A percentile compares a stretch with the other conserved stretches of the same genome.
Evolutionary conservation across 2,797 vertebrate genomes (phyloP).

Genomic region (Chelidonichthys spinosus): DNA sequence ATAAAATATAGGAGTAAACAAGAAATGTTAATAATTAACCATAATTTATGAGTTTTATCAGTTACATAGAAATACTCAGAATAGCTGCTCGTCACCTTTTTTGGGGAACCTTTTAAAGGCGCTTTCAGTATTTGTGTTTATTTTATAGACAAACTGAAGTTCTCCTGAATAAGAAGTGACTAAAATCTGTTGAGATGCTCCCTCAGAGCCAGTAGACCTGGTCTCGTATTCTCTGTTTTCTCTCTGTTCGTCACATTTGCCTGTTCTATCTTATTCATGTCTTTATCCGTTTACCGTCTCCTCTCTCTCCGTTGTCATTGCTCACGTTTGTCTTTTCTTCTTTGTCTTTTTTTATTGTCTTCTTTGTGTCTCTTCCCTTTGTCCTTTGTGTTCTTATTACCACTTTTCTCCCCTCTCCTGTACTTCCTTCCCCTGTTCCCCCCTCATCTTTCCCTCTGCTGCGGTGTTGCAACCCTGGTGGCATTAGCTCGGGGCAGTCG

Average conservation of each 20-base stretch:
- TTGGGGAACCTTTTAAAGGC: not conserved
- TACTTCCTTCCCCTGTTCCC: slow-evolving; percentile 30
- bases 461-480: slow-evolving; percentile 52
- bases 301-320: slow-evolving; percentile 49
- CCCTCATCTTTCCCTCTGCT: slow-evolving; percentile 19
- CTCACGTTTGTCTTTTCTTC: slow-evolving; percentile 71
- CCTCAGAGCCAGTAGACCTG: slow-evolving; percentile 23
- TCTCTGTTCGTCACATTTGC: slow-evolving; percentile 52
- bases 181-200: slow-evolving; percentile 43
- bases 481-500: slow-evolving; percentile 96
- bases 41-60: too few relatives aligned
- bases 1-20: too few relatives aligned
- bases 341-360: slow-evolving; percentile 58
- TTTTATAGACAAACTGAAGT: not conserved
- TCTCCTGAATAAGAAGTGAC: not conserved
- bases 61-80: too few relatives aligned
- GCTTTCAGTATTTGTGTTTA: not conserved
- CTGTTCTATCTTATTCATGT: slow-evolving; percentile 50
- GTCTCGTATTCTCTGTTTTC: slow-evolving; percentile 35
- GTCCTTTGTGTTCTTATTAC: slow-evolving; percentile 57
- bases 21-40: too few relatives aligned
- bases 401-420: slow-evolving; percentile 73
- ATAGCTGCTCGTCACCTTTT: not conserved
- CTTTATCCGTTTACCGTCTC: slow-evolving; percentile 48
- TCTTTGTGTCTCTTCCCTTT: slow-evolving; percentile 44